Base-by-base conservation (phyloP, 2,888 invertebrate genomes). In the Andrena flavipes region DNA sequence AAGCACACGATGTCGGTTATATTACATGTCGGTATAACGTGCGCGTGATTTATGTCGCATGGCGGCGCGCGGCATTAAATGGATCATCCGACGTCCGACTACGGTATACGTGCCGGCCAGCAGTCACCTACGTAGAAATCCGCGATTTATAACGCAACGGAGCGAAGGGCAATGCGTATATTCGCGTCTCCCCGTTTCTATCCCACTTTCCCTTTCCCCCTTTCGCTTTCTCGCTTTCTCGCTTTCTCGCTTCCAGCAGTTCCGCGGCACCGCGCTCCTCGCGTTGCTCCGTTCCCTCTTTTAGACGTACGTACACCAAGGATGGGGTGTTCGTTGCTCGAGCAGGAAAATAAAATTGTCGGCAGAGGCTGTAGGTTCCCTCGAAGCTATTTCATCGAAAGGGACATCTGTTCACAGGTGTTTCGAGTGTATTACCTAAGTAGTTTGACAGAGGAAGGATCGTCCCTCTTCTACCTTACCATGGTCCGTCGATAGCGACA, bases 1-100 rank as follows among this genome's bases (percentile, higher is more conserved):
- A 84, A 84, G 88, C 87, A 81, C 82, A 82, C 84, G 87, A 89
- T 84, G 90, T 86, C 80, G 87, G 90, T 89, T 89, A 89, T 89
- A 89, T 89, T 89, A 87, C 87, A 89, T 83, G 88, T 89, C 88
- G 87, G 89, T 90, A 84, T 90, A 90, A 89, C 90, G 84, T 87
- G 85, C 80, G 59, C 84, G 84, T 89, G 89, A 89, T 89, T 89
- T 89, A 89, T 90, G 89, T 80, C 87, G 80, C 84, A 85, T 88
- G 89, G 83, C 85, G 85, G 86, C 76, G 88, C 81, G 84, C 87
- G 84, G 90, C 84, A 90, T 89, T 89, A 89, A 88, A 89, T 89
- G 89, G 90, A 90, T 89, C 90, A 89, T 89, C 89, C 87, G 65
- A 85, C 87, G 87, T 85, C 86, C 84, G 86, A 88, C 81, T 85